Percentiles rank a stretch among this genome's conserved stretches.
Evolutionary conservation across 2,888 invertebrate genomes (phyloP).

Genomic region (Prosapia bicincta): DNA sequence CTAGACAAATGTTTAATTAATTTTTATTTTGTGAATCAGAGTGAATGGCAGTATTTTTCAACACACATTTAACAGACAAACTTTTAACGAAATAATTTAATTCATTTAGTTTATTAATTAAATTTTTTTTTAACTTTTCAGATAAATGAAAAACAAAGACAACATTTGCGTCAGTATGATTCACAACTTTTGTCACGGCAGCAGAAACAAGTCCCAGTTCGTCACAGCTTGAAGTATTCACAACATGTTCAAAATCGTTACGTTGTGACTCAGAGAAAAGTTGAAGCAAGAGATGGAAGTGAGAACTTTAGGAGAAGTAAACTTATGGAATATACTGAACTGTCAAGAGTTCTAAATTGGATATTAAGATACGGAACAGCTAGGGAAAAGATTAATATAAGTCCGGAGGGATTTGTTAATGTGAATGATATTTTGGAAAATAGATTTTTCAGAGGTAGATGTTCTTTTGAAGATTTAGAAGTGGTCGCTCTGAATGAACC

Average conservation of each 20-base stretch:
- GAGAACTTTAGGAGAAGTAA: not conserved
- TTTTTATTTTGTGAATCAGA: too few relatives aligned
- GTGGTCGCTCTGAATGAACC: conserved; percentile 15
- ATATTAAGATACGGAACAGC: conserved; percentile 12
- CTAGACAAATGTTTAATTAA: too few relatives aligned
- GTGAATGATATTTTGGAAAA: conserved; percentile 11
- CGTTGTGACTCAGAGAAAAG: not conserved
- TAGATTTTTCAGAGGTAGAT: conserved; percentile 11
- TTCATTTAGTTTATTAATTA: too few relatives aligned
- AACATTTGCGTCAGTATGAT: not conserved
- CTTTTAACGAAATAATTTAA: too few relatives aligned
- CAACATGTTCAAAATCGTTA: not conserved
- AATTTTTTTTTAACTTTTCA: not conserved
- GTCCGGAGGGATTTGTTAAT: conserved; percentile 10
- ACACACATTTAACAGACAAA: too few relatives aligned
- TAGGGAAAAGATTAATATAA: conserved; percentile 12
- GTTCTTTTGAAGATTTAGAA: conserved; percentile 11
- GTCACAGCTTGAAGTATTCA: not conserved
- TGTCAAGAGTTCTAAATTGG: conserved; percentile 9
- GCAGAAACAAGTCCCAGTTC: not conserved
- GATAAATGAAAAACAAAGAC: not conserved
- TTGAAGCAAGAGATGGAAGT: not conserved
- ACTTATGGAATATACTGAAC: conserved; percentile 20
- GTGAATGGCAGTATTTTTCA: too few relatives aligned
- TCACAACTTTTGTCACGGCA: not conserved